These are phyloP conservation scores for Clepsis dumicolana DNA, from an alignment of 2,888 invertebrate species.

Conservation along the genomic window DNA sequence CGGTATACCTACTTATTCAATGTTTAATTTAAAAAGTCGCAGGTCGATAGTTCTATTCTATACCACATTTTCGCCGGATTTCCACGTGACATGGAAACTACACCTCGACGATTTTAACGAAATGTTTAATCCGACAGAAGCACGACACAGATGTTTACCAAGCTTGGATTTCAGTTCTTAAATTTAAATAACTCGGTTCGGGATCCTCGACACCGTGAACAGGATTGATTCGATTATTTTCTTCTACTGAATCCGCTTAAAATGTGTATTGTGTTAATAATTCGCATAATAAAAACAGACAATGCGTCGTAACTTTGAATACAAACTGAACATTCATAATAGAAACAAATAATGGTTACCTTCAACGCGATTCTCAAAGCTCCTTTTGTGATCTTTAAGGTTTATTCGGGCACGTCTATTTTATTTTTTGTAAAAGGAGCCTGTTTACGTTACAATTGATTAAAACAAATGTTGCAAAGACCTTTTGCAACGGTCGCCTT, in stretches of 20 bases:
- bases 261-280: constrained; percentile 14
- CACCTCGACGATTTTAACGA: neutral
- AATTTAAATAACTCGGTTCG: neutral
- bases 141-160: neutral
- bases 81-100: neutral
- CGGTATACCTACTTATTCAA: no score
- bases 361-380: constrained; percentile 20
- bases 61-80: neutral
- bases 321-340: constrained; percentile 25
- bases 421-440: constrained; percentile 56
- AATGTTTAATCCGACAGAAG: neutral
- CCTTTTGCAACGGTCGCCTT: constrained; percentile 50
- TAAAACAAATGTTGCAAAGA: constrained; percentile 61
- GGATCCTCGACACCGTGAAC: neutral
- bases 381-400: constrained; percentile 26
- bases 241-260: neutral
- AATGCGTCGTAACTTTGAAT: constrained; percentile 26
- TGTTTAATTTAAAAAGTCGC: neutral
- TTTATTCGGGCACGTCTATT: constrained; percentile 52
- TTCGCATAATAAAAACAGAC: constrained; percentile 9
- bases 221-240: constrained; percentile 5
- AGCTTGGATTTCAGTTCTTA: neutral
- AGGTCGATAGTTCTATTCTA: neutral
- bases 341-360: constrained; percentile 26
- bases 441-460: constrained; percentile 60